These are phyloP conservation scores for Virgularia gustaviana DNA, from an alignment of 92 coral and sea anemone species.

Conservation along the genomic window DNA sequence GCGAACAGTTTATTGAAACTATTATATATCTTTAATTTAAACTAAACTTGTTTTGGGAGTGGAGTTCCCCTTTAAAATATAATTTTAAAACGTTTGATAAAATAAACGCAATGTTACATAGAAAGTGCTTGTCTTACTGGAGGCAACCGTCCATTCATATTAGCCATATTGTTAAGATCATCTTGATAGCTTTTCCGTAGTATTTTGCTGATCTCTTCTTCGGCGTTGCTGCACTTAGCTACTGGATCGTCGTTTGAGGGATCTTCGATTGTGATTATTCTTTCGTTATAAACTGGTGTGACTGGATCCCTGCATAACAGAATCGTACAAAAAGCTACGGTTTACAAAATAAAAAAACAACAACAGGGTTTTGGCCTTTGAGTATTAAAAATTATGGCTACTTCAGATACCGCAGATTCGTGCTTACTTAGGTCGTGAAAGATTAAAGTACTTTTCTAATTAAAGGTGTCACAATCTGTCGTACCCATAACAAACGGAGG, in stretches of 20 bases:
- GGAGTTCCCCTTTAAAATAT: background rate
- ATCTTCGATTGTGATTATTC: constrained; percentile 38
- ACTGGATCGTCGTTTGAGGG: constrained; percentile 18
- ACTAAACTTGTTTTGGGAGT: too few relatives aligned
- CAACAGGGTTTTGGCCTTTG: background rate
- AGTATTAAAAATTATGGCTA: too few relatives aligned
- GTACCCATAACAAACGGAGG: too few relatives aligned
- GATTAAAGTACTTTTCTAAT: too few relatives aligned
- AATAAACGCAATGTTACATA: background rate
- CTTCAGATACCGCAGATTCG: too few relatives aligned
- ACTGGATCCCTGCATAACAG: constrained; percentile 24
- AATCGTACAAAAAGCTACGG: background rate
- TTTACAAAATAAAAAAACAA: background rate
- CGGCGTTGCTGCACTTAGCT: constrained; percentile 34
- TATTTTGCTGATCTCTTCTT: constrained; percentile 34
- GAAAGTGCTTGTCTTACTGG: background rate
- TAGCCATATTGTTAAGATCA: constrained; percentile 37
- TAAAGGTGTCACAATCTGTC: too few relatives aligned
- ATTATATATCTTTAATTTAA: too few relatives aligned
- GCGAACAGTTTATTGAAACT: too few relatives aligned
- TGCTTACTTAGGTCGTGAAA: too few relatives aligned
- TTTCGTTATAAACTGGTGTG: constrained; percentile 37
- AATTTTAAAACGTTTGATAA: too few relatives aligned
- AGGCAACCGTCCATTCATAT: constrained; percentile 36
- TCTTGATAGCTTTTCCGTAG: constrained; percentile 37